Evolutionary conservation across 2,113 vertebrate species (phyloP).

Genomic region (Illadopsis cleaveri): DNA sequence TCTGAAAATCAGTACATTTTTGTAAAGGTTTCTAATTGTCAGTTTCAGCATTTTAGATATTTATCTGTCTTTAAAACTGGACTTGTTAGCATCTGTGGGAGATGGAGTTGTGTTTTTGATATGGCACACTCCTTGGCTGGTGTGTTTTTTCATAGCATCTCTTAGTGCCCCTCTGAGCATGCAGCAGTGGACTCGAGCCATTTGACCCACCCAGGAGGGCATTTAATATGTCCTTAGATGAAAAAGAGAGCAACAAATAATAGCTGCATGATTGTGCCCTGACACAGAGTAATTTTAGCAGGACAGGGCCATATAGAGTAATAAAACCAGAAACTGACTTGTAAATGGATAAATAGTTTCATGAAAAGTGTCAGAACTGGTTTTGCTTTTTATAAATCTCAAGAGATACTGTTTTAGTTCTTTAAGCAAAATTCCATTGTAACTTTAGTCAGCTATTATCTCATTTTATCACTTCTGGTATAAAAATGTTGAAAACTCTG

Average conservation of each 20-base stretch:
- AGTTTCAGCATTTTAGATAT: neutral
- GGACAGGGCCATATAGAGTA: neutral
- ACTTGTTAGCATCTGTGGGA: neutral
- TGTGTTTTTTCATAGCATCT: neutral
- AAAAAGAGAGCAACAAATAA: neutral
- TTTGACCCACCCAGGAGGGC: neutral
- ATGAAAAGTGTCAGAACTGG: neutral
- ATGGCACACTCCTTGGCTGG: neutral
- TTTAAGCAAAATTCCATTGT: neutral
- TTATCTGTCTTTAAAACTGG: neutral
- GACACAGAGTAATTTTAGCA: neutral
- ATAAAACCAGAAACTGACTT: neutral
- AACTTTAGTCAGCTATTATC: neutral
- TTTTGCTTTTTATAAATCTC: neutral
- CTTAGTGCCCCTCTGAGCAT: neutral
- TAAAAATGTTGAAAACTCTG: neutral
- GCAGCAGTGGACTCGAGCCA: neutral
- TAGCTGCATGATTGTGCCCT: neutral
- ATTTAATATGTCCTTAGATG: neutral
- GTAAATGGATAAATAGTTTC: neutral
- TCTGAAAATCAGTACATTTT: neutral
- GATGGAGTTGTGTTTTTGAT: neutral
- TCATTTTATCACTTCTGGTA: neutral
- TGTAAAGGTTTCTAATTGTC: neutral
- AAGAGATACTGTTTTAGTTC: neutral